Evolutionary conservation across 2,797 vertebrate species (phyloP), one percentile per base, ranked within the genome.

Genomic region (Caiman crocodilus): DNA sequence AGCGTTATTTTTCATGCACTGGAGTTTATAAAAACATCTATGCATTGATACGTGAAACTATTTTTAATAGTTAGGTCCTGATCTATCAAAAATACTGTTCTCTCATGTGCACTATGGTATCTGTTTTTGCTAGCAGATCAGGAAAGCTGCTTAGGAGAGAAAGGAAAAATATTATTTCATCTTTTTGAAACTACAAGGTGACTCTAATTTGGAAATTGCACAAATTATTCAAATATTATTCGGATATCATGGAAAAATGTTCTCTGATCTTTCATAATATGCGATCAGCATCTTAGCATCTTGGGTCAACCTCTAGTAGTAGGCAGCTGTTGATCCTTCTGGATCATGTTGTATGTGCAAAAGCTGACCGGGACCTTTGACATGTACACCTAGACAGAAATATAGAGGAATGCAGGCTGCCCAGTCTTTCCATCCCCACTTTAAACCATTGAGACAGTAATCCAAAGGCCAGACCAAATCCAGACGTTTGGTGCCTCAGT

Each of bases 321-420:
- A 50, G 10, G 42, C 42, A 11, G 11, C 42, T 3, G 42, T 50
- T 50, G 42, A 7, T 50, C 9, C 42, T 50, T 50, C 42, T 15
- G 69, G 50, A 86, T 65, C 1, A 0, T 2, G 61, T 63, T 1
- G 60, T 67, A 18, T 13, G 14, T 61, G 42, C 9, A 25, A 61
- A 61, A 14, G 26, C 26, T 26, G 42, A 32, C 2, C 0, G 9
- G 50, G 65, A 20, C 65, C 30, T 82, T 58, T 76, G 35, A 25
- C 6, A 57, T 67, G 73, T 2, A 0, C 3, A 1, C 10, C 80
- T 18, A 32, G 9, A 63, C 0, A 0, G 42, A 50, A 50, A 10
- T 11, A 50, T 50, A 50, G 42, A 50, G 42, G 42, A 50, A 50
- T 50, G 42, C 42, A 50, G 42, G 42, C 42, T 50, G 42, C 42